phyloP scores from a whole-genome alignment of 2,888 invertebrate genomes.

The Acheta domesticus region DNA sequence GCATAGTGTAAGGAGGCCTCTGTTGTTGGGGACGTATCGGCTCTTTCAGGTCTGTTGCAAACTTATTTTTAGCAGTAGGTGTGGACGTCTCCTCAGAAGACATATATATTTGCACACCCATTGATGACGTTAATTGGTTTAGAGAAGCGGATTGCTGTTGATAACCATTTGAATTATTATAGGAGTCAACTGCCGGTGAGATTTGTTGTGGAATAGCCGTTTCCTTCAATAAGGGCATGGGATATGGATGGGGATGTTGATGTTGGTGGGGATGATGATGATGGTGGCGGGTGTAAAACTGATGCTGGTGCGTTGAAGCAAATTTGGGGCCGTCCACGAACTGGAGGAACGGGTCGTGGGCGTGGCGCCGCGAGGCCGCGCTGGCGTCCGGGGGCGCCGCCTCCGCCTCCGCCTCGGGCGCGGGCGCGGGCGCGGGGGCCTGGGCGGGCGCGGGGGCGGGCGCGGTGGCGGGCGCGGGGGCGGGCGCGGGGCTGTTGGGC shows the following conservation, averaged over 20 bases:
- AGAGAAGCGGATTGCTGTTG: background rate
- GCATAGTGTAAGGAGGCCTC: slow-evolving; percentile 58
- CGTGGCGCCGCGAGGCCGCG: slow-evolving; percentile 41
- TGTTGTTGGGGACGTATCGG: background rate
- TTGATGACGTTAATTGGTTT: background rate
- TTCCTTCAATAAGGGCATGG: no score
- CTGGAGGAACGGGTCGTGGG: slow-evolving; percentile 50
- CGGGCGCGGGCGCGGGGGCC: no score
- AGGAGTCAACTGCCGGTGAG: background rate
- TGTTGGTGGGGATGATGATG: slow-evolving; percentile 31
- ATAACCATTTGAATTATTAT: background rate
- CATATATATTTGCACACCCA: background rate
- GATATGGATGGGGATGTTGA: slow-evolving; percentile 40
- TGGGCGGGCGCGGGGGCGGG: slow-evolving; percentile 37
- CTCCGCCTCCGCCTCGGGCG: no score
- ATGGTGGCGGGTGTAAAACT: slow-evolving; percentile 22
- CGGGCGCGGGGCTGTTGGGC: no score
- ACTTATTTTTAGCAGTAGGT: background rate
- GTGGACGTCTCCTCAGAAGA: background rate
- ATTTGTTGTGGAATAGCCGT: slow-evolving; percentile 36
- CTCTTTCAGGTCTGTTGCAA: background rate
- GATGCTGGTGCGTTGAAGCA: slow-evolving; percentile 38
- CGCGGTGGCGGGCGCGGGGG: no score
- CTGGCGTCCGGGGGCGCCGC: no score
- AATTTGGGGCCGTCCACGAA: slow-evolving; percentile 53